These are phyloP conservation scores for Xestoiulus laeticollis DNA, from an alignment of 2,888 invertebrate genomes.

Conservation along the genomic window DNA sequence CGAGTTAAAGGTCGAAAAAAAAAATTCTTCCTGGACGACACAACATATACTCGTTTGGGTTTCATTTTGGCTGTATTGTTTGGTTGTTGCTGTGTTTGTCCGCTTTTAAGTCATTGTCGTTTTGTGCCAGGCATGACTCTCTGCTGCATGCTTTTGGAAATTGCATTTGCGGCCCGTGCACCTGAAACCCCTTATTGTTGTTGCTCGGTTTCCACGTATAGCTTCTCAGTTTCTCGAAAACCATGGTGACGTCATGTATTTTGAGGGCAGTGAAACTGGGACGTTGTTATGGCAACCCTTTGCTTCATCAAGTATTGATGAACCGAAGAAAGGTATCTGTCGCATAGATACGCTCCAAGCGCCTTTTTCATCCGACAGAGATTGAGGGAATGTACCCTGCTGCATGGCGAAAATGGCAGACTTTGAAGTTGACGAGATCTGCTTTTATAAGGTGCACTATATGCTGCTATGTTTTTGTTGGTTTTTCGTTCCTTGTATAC, in stretches of 20 bases:
- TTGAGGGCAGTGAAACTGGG: neutral
- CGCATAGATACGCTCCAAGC: neutral
- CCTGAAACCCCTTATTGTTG: neutral
- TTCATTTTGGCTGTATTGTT: neutral
- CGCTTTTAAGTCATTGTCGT: neutral
- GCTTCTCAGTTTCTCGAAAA: neutral
- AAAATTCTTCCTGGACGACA: too few species aligned
- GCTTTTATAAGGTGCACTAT: too few species aligned
- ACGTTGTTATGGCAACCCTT: neutral
- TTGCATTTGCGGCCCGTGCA: neutral
- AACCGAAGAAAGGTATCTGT: neutral
- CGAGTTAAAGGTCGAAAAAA: too few species aligned
- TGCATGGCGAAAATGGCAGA: neutral
- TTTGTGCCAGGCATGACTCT: neutral
- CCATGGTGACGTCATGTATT: constrained; percentile 9
- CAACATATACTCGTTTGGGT: neutral
- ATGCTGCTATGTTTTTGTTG: too few species aligned
- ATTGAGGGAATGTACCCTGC: constrained; percentile 9
- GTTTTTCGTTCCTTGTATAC: too few species aligned
- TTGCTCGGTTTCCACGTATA: neutral
- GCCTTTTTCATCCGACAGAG: neutral
- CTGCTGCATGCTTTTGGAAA: too few species aligned
- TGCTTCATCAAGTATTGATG: constrained; percentile 9
- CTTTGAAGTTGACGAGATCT: neutral
- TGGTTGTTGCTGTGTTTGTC: neutral